A percentile compares a stretch with the other conserved stretches of the same genome.
phyloP scores from a whole-genome alignment of 1,140 invertebrate genomes.

The Drosophila busckii region DNA sequence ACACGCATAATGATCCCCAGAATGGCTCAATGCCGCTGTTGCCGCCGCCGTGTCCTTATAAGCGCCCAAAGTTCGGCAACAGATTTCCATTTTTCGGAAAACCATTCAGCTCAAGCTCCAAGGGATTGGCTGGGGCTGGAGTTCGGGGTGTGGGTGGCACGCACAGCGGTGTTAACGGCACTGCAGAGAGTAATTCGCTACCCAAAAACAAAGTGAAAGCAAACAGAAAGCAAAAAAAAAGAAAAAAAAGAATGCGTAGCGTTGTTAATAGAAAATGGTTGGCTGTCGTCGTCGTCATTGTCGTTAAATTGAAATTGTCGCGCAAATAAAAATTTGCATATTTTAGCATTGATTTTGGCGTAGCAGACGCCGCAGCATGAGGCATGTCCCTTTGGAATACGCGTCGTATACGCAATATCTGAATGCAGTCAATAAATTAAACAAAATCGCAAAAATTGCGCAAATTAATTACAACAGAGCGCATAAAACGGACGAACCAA shows the following conservation, averaged over 20 bases:
- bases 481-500: conserved; percentile 45
- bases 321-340: conserved; percentile 78
- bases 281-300: conserved; percentile 31
- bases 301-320: conserved; percentile 77
- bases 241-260: conserved; percentile 25
- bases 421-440: conserved; percentile 60
- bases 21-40: conserved; percentile 74
- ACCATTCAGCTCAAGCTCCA: conserved; percentile 27
- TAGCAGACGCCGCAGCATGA: neutral
- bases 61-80: conserved; percentile 46
- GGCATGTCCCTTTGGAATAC: conserved; percentile 14
- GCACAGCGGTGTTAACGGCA: conserved; percentile 67
- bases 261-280: conserved; percentile 68
- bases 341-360: conserved; percentile 71
- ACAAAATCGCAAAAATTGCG: conserved; percentile 36
- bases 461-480: conserved; percentile 60
- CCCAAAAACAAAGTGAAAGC: conserved; percentile 16
- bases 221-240: conserved; percentile 23
- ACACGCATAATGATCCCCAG: conserved; percentile 63
- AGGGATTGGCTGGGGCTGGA: neutral
- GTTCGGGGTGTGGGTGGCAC: no score
- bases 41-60: conserved; percentile 23
- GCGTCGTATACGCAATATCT: conserved; percentile 55
- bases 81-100: conserved; percentile 63
- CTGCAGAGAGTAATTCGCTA: conserved; percentile 68